Percentiles rank a stretch among this genome's conserved stretches.
Conservation (phyloP, 2,888 invertebrate species). For the Rugalucina vietnamica region DNA sequence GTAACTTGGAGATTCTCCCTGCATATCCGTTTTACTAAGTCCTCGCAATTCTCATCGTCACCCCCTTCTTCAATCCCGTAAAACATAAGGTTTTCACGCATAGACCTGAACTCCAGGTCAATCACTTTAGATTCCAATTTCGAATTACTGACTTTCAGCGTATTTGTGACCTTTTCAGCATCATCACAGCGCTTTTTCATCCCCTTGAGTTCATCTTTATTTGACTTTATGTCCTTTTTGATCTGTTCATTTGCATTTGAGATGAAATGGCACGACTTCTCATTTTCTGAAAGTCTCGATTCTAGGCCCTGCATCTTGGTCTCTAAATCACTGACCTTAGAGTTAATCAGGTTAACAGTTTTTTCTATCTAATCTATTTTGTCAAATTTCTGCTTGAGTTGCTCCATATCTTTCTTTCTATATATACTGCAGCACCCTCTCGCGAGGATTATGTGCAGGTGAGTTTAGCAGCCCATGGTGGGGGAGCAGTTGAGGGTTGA, state of each 20-base stretch:
- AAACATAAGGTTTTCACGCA: slow-evolving; percentile 21
- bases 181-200: not conserved
- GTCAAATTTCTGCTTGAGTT: slow-evolving; percentile 13
- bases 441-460: too few species aligned
- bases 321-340: slow-evolving; percentile 25
- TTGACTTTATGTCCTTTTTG: not conserved
- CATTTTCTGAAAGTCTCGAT: slow-evolving; percentile 16
- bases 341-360: slow-evolving; percentile 22
- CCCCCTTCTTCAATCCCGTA: slow-evolving; percentile 4
- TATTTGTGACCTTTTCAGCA: not conserved
- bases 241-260: slow-evolving; percentile 9
- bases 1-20: not conserved
- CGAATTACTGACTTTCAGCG: not conserved
- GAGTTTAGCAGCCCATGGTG: slow-evolving; percentile 19
- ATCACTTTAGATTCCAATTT: not conserved
- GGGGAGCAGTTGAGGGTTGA: too few species aligned
- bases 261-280: slow-evolving; percentile 11
- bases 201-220: not conserved
- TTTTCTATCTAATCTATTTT: slow-evolving; percentile 33
- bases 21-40: slow-evolving; percentile 14
- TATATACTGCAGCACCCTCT: too few species aligned
- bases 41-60: not conserved
- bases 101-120: slow-evolving; percentile 6
- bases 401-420: slow-evolving; percentile 31
- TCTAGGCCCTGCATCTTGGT: slow-evolving; percentile 18